Percentiles rank a stretch among this genome's conserved stretches.
These are phyloP conservation scores for Melieria picta DNA, from an alignment of 2,888 invertebrate genomes.

Conservation along the genomic window DNA sequence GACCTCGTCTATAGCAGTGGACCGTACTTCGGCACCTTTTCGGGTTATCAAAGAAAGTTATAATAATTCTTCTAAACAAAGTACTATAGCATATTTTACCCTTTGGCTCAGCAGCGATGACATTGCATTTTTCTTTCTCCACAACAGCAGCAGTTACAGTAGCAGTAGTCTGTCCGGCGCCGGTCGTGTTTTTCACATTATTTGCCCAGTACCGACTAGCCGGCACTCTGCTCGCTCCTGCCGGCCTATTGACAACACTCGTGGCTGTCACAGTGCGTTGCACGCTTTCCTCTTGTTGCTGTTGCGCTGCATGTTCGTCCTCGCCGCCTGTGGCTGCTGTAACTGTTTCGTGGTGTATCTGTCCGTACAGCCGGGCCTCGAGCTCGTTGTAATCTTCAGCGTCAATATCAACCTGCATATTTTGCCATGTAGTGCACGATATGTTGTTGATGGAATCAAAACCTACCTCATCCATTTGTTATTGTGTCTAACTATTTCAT, in stretches of 20 bases:
- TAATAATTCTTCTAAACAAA: too few relatives aligned
- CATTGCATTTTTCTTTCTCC: slow-evolving; percentile 5
- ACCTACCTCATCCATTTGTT: slow-evolving; percentile 57
- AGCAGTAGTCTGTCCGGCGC: not conserved
- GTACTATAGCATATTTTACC: not conserved
- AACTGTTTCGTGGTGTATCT: slow-evolving; percentile 58
- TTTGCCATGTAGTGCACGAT: not conserved
- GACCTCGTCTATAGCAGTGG: too few relatives aligned
- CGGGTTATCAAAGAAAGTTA: too few relatives aligned
- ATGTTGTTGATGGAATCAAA: slow-evolving; percentile 12
- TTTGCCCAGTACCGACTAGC: slow-evolving; percentile 48
- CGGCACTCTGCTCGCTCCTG: slow-evolving; percentile 31
- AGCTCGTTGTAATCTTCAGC: slow-evolving; percentile 59
- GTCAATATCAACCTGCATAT: slow-evolving; percentile 44
- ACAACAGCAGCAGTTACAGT: not conserved
- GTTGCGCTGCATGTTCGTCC: not conserved
- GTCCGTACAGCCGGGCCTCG: slow-evolving; percentile 62
- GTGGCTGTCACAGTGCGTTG: slow-evolving; percentile 48
- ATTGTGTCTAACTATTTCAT: not conserved
- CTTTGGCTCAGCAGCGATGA: slow-evolving; percentile 10
- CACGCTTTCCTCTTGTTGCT: slow-evolving; percentile 28
- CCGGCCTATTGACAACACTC: slow-evolving; percentile 51
- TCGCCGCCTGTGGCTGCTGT: slow-evolving; percentile 34
- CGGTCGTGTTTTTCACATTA: not conserved
- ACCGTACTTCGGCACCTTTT: too few relatives aligned